Percentiles rank a stretch among this genome's conserved stretches.
phyloP scores from a whole-genome alignment of 2,113 vertebrate genomes.

The Hoplias malabaricus region DNA sequence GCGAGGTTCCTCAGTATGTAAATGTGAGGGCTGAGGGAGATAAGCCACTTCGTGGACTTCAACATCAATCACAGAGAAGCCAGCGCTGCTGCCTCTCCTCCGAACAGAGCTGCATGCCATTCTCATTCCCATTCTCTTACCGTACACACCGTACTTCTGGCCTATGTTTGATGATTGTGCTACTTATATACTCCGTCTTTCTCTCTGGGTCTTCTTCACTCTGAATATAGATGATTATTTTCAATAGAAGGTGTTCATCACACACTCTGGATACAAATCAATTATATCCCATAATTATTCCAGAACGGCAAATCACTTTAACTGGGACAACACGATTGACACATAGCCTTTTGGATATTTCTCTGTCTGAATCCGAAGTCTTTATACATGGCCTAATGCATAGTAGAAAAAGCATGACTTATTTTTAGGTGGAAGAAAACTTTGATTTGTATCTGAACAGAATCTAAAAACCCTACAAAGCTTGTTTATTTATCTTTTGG shows the following conservation, averaged over 20 bases:
- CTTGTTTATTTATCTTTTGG: not conserved
- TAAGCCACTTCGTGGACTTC: slow-evolving; percentile 52
- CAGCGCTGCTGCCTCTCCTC: slow-evolving; percentile 39
- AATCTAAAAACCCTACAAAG: not conserved
- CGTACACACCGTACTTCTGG: slow-evolving; percentile 25
- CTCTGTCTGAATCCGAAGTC: not conserved
- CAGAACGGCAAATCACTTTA: not conserved
- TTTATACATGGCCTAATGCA: not conserved
- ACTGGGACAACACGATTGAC: not conserved
- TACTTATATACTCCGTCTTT: slow-evolving; percentile 12
- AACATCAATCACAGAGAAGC: slow-evolving; percentile 56
- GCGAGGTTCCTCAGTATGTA: slow-evolving; percentile 48
- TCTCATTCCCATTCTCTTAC: slow-evolving; percentile 39
- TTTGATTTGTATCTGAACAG: not conserved
- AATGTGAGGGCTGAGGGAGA: slow-evolving; percentile 54
- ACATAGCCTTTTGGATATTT: not conserved
- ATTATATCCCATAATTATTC: not conserved
- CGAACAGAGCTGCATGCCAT: not conserved
- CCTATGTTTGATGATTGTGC: slow-evolving; percentile 40
- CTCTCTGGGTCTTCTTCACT: not conserved
- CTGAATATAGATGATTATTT: slow-evolving; percentile 3
- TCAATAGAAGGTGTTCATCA: not conserved
- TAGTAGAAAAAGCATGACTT: not conserved
- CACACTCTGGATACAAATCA: not conserved
- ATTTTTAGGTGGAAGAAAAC: not conserved